Evolutionary conservation across 2,113 vertebrate genomes (phyloP).

Genomic region (Triplophysa rosa): DNA sequence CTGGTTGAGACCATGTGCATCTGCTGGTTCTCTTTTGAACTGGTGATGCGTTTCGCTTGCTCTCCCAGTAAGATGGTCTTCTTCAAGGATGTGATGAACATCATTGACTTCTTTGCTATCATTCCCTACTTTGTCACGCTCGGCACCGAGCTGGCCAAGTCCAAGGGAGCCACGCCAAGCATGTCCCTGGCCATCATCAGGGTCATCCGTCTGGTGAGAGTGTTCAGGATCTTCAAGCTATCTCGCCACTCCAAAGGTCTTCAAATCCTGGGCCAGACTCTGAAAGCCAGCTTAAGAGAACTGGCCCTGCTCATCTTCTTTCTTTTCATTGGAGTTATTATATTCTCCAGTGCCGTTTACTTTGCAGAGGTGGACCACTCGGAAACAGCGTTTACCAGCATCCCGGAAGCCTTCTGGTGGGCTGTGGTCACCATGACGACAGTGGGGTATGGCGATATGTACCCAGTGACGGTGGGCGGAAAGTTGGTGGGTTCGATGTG

Average conservation of each 20-base stretch:
- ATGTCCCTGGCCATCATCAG: constrained; percentile 87
- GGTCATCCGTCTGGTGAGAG: constrained; percentile 83
- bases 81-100: constrained; percentile 93
- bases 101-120: constrained; percentile 92
- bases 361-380: constrained; percentile 86
- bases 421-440: constrained; percentile 94
- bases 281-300: constrained; percentile 90
- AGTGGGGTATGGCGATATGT: constrained; percentile 93
- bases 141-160: constrained; percentile 84
- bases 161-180: constrained; percentile 78
- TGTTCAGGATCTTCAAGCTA: constrained; percentile 91
- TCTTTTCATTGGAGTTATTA: constrained; percentile 91
- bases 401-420: constrained; percentile 94
- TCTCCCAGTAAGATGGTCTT: constrained; percentile 83
- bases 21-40: constrained; percentile 91
- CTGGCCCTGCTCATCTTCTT: constrained; percentile 94
- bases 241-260: constrained; percentile 90
- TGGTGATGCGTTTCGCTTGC: constrained; percentile 78
- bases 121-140: constrained; percentile 88
- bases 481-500: constrained; percentile 93
- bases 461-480: constrained; percentile 83
- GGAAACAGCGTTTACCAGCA: constrained; percentile 84
- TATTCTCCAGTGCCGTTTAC: constrained; percentile 90
- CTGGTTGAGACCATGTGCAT: constrained; percentile 89
- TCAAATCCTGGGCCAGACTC: constrained; percentile 89